Conservation (phyloP, 2,113 vertebrate genomes). For the Mustelus asterias region DNA sequence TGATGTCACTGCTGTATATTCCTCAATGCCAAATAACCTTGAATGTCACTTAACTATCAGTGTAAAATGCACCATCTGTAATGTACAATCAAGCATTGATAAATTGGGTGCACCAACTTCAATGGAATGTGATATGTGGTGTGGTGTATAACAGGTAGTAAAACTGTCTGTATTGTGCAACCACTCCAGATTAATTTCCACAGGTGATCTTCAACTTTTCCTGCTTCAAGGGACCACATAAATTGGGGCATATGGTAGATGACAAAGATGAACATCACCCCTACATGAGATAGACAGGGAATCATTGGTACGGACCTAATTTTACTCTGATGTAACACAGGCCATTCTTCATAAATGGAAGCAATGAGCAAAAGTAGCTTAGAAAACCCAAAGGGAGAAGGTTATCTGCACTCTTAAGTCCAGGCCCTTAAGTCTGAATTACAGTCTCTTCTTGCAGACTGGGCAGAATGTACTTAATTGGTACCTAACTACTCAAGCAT, state of each 20-base stretch:
- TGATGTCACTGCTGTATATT: neutral
- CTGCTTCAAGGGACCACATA: neutral
- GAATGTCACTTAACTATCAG: neutral
- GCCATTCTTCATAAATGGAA: neutral
- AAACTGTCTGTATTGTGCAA: neutral
- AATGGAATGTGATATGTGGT: neutral
- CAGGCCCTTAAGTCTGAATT: neutral
- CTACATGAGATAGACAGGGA: neutral
- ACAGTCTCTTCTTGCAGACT: neutral
- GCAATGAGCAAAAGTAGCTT: neutral
- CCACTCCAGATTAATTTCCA: neutral
- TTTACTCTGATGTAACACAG: neutral
- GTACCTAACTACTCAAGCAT: neutral
- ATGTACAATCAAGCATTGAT: neutral
- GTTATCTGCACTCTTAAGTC: neutral
- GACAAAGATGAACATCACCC: neutral
- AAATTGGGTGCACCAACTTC: neutral
- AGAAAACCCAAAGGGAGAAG: neutral
- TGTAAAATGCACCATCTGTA: neutral
- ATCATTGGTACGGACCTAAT: neutral
- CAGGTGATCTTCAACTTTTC: neutral
- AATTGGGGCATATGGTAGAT: neutral
- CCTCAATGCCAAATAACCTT: neutral
- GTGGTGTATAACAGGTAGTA: neutral
- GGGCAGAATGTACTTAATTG: neutral